A percentile compares a stretch with the other conserved stretches of the same genome.
Conservation (phyloP, 2,113 vertebrate genomes). For the Passer domesticus region DNA sequence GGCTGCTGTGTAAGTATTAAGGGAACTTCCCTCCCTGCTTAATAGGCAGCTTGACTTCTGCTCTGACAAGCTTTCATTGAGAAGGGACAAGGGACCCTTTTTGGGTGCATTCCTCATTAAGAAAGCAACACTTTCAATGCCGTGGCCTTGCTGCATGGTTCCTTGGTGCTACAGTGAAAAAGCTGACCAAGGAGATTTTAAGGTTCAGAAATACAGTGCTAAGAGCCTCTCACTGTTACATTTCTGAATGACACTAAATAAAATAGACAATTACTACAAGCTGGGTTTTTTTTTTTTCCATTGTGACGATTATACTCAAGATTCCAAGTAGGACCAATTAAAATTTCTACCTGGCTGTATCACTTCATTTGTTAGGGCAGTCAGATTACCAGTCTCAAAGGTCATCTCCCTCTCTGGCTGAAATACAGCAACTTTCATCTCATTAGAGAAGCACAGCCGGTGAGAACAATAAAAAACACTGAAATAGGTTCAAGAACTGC, state of each 20-base stretch:
- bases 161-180: background rate
- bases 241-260: background rate
- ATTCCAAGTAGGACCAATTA: background rate
- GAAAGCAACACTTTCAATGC: background rate
- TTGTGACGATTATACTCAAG: background rate
- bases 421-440: background rate
- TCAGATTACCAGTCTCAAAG: background rate
- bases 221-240: background rate
- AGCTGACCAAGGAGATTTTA: background rate
- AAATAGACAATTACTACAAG: background rate
- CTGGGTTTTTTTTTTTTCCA: background rate
- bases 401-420: background rate
- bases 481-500: background rate
- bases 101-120: background rate
- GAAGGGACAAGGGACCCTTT: conserved; percentile 37
- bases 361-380: background rate
- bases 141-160: background rate
- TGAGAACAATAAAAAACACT: background rate
- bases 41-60: conserved; percentile 18
- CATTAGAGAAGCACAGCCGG: background rate
- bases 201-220: background rate
- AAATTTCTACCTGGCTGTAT: background rate
- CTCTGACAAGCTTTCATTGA: conserved; percentile 17
- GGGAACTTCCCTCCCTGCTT: background rate
- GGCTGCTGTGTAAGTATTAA: background rate